Percentiles rank a stretch among this genome's conserved stretches.
Conservation (phyloP, 2,113 vertebrate genomes). For the Brienomyrus brachyistius region DNA sequence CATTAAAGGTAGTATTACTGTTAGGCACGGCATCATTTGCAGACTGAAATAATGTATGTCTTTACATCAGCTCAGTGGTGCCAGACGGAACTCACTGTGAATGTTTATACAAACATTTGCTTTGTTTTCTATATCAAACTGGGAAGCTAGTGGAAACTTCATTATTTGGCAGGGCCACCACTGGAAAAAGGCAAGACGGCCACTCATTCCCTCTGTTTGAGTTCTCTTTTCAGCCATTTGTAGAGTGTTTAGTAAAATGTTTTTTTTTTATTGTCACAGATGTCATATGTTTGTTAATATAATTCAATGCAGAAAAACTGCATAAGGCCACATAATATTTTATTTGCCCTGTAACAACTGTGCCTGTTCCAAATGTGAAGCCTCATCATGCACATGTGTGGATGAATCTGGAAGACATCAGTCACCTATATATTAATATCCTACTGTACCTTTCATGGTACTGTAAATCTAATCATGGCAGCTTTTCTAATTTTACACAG, state of each 20-base stretch:
- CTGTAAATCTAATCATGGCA: neutral
- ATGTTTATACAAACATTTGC: neutral
- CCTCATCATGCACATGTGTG: neutral
- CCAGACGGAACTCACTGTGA: neutral
- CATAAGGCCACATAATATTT: neutral
- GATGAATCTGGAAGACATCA: neutral
- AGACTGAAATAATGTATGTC: neutral
- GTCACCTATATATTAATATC: neutral
- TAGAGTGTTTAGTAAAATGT: neutral
- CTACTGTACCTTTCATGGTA: neutral
- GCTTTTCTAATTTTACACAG: neutral
- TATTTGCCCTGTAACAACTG: neutral
- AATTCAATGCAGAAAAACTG: neutral
- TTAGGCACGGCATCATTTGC: neutral
- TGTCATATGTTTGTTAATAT: neutral
- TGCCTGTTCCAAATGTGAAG: neutral
- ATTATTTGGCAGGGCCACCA: neutral
- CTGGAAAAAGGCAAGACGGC: neutral
- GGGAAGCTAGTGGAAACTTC: neutral
- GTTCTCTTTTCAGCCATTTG: neutral
- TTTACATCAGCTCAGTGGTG: neutral
- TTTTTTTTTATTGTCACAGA: neutral
- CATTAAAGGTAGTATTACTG: neutral
- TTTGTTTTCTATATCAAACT: neutral
- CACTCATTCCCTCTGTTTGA: neutral